Base-by-base conservation (phyloP, 2,113 vertebrate genomes). In the Gnathonemus echidnorhynchus region DNA sequence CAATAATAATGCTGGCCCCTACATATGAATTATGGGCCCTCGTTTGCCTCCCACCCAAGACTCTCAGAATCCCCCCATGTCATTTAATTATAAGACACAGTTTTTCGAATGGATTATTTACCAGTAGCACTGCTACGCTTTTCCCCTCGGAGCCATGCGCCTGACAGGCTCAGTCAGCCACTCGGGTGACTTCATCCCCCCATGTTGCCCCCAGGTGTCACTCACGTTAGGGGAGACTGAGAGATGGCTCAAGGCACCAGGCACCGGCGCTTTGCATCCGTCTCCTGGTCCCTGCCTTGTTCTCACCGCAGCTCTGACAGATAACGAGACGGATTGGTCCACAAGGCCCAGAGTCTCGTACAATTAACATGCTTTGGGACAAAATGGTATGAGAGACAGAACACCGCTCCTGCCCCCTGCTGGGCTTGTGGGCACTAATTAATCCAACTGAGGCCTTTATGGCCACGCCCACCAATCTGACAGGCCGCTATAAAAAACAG, bases 361-460 rank as follows among this genome's bases (percentile, higher is more conserved):
- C 45, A 48, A 88, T 86, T 53, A 86, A 91, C 70, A 91, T 31
- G 74, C 83, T 85, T 88, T 52, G 46, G 45, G 39, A 85, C 35
- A 88, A 58, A 84, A 84, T 62, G 6, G 21, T 10, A 15, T 58
- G 24, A 85, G 8, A 87, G 45, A 85, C 83, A 19, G 27, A 70
- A 70, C 74, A 42, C 35, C 49, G 7, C 52, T 83, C 24, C 70
- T 62, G 15, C 52, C 58, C 35, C 58, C 35, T 24, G 21, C 35
- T 58, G 89, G 90, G 90, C 90, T 90, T 89, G 89, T 90, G 90
- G 91, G 91, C 93, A 92, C 90, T 94, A 93, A 94, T 93, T 93
- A 90, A 88, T 89, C 91, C 66, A 89, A 93, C 90, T 90, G 89
- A 87, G 39, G 85, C 93, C 94, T 93, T 93, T 92, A 91, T 90